phyloP scores from a whole-genome alignment of 64 coral and sea anemone species.

The Orbicella faveolata region DNA sequence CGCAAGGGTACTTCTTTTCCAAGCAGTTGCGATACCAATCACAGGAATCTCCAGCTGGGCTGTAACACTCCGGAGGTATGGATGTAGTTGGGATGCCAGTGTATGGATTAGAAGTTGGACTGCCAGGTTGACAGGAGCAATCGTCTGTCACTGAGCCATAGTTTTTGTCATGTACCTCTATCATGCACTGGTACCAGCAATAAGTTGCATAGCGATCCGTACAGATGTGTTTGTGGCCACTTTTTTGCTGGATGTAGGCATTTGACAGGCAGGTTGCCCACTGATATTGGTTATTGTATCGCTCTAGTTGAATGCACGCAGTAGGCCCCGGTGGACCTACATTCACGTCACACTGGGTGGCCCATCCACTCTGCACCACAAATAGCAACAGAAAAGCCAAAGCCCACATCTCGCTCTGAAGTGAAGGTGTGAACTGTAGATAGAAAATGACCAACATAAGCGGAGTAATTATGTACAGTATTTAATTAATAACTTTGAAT shows the following conservation, averaged over 20 bases:
- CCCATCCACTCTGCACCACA: not conserved
- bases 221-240: constrained; percentile 43
- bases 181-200: constrained; percentile 85
- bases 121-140: constrained; percentile 41
- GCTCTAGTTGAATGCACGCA: not conserved
- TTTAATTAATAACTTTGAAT: no score
- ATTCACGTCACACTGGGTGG: not conserved
- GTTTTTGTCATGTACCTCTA: constrained; percentile 39
- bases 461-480: no score
- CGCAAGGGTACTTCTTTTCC: constrained; percentile 34
- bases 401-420: not conserved
- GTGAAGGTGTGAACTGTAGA: no score
- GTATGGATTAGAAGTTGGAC: not conserved
- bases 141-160: constrained; percentile 9
- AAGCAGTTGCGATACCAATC: constrained; percentile 60
- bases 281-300: constrained; percentile 28
- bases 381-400: not conserved
- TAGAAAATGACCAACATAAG: no score
- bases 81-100: not conserved
- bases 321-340: constrained; percentile 32
- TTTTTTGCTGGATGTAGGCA: constrained; percentile 72
- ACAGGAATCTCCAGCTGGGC: constrained; percentile 38
- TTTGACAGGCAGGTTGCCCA: constrained; percentile 76
- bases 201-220: not conserved
- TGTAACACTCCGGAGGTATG: constrained; percentile 21